Evolutionary conservation across 2,888 invertebrate genomes (phyloP), one percentile per base, ranked within the genome.

Genomic region (Meandrusa payeni): DNA sequence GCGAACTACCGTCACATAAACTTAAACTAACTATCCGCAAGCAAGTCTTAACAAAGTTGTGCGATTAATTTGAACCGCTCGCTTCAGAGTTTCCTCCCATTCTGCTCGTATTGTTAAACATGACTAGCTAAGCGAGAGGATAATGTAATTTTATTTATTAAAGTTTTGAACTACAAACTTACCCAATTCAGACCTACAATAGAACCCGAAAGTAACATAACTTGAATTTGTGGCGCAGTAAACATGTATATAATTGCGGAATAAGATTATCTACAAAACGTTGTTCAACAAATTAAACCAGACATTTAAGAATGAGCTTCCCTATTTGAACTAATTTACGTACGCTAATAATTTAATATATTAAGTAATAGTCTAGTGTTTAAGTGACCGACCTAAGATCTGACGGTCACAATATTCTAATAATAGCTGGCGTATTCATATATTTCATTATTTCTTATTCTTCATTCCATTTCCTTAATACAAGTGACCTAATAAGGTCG

Each of bases 11-110:
- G 69, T 72, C 74, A 72, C 76, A 73, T 77, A 79, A 77, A 78
- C 71, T 73, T 70, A 59, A 75, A 72, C 74, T 69, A 69, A 74
- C 69, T 68, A 75, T 72, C 67, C 69, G 70, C 77, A 77, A 77
- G 77, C 77, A 78, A 81, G 75, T 76, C 76, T 73, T 73, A 77
- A 76, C 76, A 78, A 81, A 79, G 75, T 81, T 81, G 65, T 70
- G 77, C 63, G 79, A 79, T 73, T 72, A 73, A 76, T 72, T 76
- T 78, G 66, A 71, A 65, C 63, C 68, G 65, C 68, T 69, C 66
- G 69, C 37, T 43, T 37, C 56, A 67, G 67, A 69, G 71, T 69
- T 69, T 64, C 66, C 60, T 65, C 63, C 67, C 58, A 59, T 69
- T 72, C 72, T 27, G 31, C 36, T 43, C 36, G 43, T 69, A 72